Conservation (phyloP, 2,113 vertebrate species). For the Cichladusa arquata region DNA sequence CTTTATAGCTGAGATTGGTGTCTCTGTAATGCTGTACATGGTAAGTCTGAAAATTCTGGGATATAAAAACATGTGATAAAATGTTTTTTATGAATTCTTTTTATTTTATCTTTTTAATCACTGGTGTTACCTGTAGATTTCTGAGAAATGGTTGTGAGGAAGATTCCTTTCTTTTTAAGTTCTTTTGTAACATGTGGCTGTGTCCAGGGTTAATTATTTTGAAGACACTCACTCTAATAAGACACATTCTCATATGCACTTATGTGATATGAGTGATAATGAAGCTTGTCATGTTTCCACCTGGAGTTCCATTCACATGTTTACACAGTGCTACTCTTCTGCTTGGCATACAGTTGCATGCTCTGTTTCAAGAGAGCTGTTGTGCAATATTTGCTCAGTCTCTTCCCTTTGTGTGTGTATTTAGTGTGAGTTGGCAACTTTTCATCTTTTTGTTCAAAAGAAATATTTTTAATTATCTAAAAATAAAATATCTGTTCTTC, state of each 20-base stretch:
- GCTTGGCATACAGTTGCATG: not conserved
- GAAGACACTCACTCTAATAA: not conserved
- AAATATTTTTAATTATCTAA: not conserved
- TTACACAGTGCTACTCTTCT: not conserved
- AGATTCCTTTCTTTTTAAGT: not conserved
- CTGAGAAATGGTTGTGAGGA: not conserved
- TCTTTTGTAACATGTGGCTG: not conserved
- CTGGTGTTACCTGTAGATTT: not conserved
- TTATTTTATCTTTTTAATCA: not conserved
- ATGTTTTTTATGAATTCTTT: not conserved
- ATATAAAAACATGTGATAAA: not conserved
- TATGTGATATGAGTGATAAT: not conserved
- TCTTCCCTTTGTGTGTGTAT: not conserved
- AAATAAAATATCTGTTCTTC: not conserved
- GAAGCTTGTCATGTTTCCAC: not conserved
- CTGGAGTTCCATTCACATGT: not conserved
- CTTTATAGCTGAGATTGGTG: not conserved
- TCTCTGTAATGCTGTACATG: not conserved
- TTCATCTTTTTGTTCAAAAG: not conserved
- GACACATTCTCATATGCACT: not conserved
- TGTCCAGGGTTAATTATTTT: not conserved
- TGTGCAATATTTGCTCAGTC: not conserved
- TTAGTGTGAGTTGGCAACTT: not conserved
- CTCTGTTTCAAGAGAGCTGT: not conserved
- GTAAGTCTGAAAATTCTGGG: not conserved